A percentile compares a stretch with the other conserved stretches of the same genome.
Evolutionary conservation across 2,113 vertebrate species (phyloP).

Genomic region (Cercopithecus mona): DNA sequence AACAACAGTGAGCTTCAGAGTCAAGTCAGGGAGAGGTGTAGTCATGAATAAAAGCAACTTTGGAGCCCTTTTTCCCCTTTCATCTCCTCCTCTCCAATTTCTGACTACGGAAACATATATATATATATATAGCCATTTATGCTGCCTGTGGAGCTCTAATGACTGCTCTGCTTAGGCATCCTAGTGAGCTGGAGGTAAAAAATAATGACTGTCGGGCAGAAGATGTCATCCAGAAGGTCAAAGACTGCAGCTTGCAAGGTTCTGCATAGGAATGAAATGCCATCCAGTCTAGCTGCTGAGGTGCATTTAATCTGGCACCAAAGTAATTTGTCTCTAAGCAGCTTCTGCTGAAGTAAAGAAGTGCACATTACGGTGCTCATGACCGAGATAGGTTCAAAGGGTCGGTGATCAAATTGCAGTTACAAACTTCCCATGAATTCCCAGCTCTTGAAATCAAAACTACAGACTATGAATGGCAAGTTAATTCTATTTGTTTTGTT

Average conservation of each 20-base stretch:
- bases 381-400: neutral
- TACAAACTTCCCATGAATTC: neutral
- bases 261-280: neutral
- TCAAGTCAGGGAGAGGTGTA: neutral
- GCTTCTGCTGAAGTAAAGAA: constrained; percentile 48
- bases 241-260: constrained; percentile 22
- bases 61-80: neutral
- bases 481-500: neutral
- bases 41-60: constrained; percentile 25
- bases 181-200: constrained; percentile 43
- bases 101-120: neutral
- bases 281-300: neutral
- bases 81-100: constrained; percentile 51
- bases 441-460: constrained; percentile 14
- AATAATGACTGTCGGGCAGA: constrained; percentile 62
- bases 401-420: constrained; percentile 20
- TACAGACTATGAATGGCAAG: too few relatives aligned
- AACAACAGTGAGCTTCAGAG: neutral
- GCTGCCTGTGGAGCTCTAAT: constrained; percentile 52
- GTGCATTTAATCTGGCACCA: constrained; percentile 27
- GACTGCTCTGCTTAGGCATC: constrained; percentile 38
- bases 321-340: constrained; percentile 62
- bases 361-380: neutral
- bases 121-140: neutral
- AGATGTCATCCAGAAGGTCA: constrained; percentile 62